Evolutionary conservation across 2,113 vertebrate genomes (phyloP).

Genomic region (Paramormyrops kingsleyae): DNA sequence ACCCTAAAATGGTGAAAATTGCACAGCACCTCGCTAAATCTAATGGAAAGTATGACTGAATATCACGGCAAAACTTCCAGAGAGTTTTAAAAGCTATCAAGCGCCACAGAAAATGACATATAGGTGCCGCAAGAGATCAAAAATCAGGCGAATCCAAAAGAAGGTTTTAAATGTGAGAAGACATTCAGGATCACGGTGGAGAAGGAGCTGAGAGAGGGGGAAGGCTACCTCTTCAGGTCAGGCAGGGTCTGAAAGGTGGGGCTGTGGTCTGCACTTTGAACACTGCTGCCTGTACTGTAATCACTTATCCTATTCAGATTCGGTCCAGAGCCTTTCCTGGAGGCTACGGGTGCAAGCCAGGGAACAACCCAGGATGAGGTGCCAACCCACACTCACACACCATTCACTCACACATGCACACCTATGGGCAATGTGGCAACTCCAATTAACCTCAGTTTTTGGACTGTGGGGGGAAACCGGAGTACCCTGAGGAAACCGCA

Average conservation of each 20-base stretch:
- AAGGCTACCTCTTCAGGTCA: background rate
- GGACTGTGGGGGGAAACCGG: background rate
- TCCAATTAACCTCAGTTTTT: background rate
- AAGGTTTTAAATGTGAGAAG: too few relatives aligned
- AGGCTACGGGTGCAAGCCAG: background rate
- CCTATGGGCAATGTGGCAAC: background rate
- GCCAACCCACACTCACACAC: too few relatives aligned
- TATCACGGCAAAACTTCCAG: background rate
- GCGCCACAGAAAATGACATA: background rate
- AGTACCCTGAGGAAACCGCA: background rate
- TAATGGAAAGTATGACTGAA: background rate
- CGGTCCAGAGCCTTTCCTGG: background rate
- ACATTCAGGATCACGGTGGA: background rate
- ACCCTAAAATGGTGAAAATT: background rate
- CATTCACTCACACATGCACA: background rate
- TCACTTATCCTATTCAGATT: background rate
- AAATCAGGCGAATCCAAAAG: background rate
- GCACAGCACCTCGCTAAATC: background rate
- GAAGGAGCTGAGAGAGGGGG: background rate
- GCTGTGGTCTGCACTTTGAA: background rate
- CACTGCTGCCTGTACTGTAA: background rate
- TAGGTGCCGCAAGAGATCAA: background rate
- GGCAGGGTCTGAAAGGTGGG: background rate
- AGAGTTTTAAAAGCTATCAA: background rate
- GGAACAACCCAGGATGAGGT: background rate